These are phyloP conservation scores for Corythaixoides concolor DNA, from an alignment of 2,113 vertebrate genomes.

Conservation along the genomic window DNA sequence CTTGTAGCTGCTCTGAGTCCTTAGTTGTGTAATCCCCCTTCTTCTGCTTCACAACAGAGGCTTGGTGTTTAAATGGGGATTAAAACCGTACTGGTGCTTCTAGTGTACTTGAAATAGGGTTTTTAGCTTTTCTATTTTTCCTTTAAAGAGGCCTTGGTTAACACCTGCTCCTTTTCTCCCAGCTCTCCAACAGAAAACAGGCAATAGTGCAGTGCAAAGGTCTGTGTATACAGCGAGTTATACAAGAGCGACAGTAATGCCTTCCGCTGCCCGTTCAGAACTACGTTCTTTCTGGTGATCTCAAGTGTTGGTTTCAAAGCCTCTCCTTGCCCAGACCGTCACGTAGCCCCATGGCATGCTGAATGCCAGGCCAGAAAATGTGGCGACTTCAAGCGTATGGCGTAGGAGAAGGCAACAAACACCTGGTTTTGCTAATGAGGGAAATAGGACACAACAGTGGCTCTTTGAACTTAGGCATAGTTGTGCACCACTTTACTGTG, in stretches of 20 bases:
- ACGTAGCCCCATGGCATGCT: fast-evolving
- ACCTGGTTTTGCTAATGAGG: neutral
- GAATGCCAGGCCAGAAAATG: neutral
- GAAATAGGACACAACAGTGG: neutral
- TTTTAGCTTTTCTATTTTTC: neutral
- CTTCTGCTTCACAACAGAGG: neutral
- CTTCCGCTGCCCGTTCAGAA: neutral
- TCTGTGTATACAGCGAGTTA: neutral
- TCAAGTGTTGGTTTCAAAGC: neutral
- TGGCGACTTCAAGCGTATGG: neutral
- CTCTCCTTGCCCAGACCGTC: neutral
- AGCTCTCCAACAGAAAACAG: neutral
- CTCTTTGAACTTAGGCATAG: fast-evolving
- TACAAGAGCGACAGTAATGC: neutral
- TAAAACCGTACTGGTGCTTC: neutral
- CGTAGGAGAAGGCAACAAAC: fast-evolving
- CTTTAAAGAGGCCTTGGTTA: neutral
- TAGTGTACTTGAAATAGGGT: neutral
- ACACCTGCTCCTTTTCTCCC: neutral
- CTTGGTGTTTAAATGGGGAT: neutral
- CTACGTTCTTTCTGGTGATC: fast-evolving
- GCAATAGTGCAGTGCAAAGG: neutral
- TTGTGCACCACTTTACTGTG: neutral
- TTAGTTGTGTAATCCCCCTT: neutral
- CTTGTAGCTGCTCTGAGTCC: neutral